Percentiles rank a stretch among this genome's conserved stretches.
These are phyloP conservation scores for Monodelphis domestica DNA, from an alignment of 2,797 vertebrate genomes.

Conservation along the genomic window DNA sequence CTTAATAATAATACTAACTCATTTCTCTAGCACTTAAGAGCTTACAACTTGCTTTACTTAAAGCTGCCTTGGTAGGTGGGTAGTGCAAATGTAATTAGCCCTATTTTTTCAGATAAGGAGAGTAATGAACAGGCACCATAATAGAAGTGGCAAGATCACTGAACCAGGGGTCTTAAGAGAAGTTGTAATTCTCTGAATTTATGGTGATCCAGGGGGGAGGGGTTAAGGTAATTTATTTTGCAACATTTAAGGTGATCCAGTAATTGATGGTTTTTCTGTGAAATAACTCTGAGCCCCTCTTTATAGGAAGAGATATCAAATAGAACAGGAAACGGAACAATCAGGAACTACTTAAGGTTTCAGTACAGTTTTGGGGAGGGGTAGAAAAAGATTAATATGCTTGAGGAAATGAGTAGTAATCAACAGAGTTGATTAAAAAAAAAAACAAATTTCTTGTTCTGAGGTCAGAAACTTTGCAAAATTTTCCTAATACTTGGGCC, in stretches of 20 bases:
- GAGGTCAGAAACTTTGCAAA: not conserved
- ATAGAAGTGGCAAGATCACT: not conserved
- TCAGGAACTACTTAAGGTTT: not conserved
- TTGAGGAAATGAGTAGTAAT: not conserved
- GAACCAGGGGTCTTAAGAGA: not conserved
- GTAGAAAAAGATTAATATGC: not conserved
- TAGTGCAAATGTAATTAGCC: not conserved
- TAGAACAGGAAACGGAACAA: not conserved
- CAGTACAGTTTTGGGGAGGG: not conserved
- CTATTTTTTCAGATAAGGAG: not conserved
- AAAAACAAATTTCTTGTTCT: not conserved
- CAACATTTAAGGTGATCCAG: fast-evolving
- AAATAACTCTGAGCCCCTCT: fast-evolving
- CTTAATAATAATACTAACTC: not conserved
- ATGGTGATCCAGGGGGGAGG: not conserved
- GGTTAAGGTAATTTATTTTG: fast-evolving
- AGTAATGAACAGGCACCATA: not conserved
- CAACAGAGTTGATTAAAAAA: not conserved
- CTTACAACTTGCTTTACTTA: not conserved
- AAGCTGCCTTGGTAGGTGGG: not conserved
- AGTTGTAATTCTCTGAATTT: not conserved
- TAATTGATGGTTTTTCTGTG: not conserved
- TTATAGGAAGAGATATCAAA: not conserved
- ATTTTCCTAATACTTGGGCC: fast-evolving
- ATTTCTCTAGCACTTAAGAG: not conserved